Evolutionary conservation across 2,797 vertebrate species (phyloP), one percentile per base, ranked within the genome.

Genomic region (Propithecus perrieri): DNA sequence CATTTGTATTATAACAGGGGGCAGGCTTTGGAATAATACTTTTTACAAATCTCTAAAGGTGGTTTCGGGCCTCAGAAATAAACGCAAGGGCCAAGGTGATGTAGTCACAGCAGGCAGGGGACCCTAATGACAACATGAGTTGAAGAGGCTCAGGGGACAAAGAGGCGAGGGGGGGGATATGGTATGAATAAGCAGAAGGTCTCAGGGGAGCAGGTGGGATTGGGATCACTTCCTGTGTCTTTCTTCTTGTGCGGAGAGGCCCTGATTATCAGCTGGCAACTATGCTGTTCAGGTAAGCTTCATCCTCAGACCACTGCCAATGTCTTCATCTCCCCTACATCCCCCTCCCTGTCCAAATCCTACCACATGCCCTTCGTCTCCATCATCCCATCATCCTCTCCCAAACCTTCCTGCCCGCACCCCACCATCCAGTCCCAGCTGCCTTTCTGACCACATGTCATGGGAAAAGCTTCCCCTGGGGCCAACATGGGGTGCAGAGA

Each of bases 31-130:
- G 14, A 76, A 53, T 35, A 50, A 33, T 22, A n/a, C 13, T 90
- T 38, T 75, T 80, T 61, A 69, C 63, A 94, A 87, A 28, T 43
- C 55, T 90, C 59, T 43, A 43, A 76, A 59, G 85, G 43, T 10
- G 72, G 91, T 38, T 80, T 86, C 4, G 46, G 33, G 48, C 41
- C 67, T 94, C 26, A 63, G 61, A 87, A 79, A 79, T 14, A 95
- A 93, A 20, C 5, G 28, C 13, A 69, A 89, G 65, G 83, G n/a
- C 69, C 0, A 0, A 79, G 41, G 20, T 9, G 28, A 65, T 14
- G 9, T 14, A 1, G 0, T 41, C 12, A 6, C 12, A 79, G 67
- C 33, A 88, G n/a, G 35, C 43, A 14, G 81, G 59, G 33, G 43
- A 43, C 0, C 28, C 41, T 30, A 0, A 14, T 28, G 33, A 63